These are phyloP conservation scores for Chiridota heheva DNA, from an alignment of 35 echinoderm and acorn worm species.

Conservation along the genomic window DNA sequence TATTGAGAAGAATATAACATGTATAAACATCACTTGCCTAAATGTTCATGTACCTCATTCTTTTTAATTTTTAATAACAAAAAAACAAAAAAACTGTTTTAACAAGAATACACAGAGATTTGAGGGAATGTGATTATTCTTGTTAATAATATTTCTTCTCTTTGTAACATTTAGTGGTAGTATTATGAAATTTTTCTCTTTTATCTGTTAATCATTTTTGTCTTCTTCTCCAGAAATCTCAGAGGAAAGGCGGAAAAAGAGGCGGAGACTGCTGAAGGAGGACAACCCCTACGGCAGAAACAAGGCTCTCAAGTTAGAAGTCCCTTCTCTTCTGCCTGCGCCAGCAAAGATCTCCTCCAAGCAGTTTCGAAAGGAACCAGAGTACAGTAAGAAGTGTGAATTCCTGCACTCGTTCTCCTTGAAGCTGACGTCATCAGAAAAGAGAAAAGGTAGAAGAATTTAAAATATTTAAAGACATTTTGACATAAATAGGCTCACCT, in stretches of 20 bases:
- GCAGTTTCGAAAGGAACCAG: constrained; percentile 83
- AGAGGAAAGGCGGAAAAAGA: constrained; percentile 65
- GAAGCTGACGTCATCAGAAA: constrained; percentile 61
- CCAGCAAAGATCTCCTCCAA: constrained; percentile 63
- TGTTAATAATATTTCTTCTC: too few relatives aligned
- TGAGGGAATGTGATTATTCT: too few relatives aligned
- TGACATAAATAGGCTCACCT: not conserved
- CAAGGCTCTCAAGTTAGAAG: constrained; percentile 62
- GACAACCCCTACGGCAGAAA: constrained; percentile 26
- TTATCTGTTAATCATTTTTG: too few relatives aligned
- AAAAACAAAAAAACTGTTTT: too few relatives aligned
- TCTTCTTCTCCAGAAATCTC: constrained; percentile 21
- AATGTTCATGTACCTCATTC: too few relatives aligned
- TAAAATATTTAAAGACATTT: not conserved
- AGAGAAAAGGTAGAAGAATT: constrained; percentile 90
- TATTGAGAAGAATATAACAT: too few relatives aligned
- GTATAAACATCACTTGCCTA: too few relatives aligned
- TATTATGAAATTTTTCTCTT: too few relatives aligned
- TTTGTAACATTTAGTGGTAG: too few relatives aligned
- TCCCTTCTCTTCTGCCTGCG: constrained; percentile 50
- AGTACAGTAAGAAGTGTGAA: constrained; percentile 84
- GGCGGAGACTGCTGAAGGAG: constrained; percentile 64
- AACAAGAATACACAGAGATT: too few relatives aligned
- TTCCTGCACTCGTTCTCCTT: constrained; percentile 74
- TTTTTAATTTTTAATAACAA: too few relatives aligned